A percentile compares a stretch with the other conserved stretches of the same genome.
phyloP scores from a whole-genome alignment of 2,888 invertebrate species.

The Sussaba pulchella region DNA sequence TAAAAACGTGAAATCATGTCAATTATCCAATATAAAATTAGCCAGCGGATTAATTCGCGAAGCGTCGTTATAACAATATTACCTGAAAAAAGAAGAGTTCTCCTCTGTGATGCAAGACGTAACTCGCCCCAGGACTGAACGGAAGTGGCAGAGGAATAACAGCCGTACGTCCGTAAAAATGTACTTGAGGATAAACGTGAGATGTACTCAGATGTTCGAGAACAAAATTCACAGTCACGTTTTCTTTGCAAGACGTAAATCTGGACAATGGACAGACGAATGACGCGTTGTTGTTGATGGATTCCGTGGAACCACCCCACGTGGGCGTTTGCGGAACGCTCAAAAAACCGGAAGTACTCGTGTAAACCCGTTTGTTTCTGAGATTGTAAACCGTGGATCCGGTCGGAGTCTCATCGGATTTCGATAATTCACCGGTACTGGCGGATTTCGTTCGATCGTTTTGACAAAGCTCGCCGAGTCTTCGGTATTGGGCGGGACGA shows the following conservation, averaged over 20 bases:
- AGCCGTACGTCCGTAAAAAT: slow-evolving; percentile 75
- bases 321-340: slow-evolving; percentile 76
- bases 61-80: background rate
- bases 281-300: slow-evolving; percentile 71
- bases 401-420: slow-evolving; percentile 40
- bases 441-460: slow-evolving; percentile 80
- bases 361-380: slow-evolving; percentile 35
- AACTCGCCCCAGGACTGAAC: slow-evolving; percentile 75
- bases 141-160: slow-evolving; percentile 77
- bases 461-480: slow-evolving; percentile 71
- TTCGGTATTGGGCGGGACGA: slow-evolving; percentile 55
- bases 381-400: slow-evolving; percentile 39
- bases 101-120: slow-evolving; percentile 76
- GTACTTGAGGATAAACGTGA: slow-evolving; percentile 77
- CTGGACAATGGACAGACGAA: slow-evolving; percentile 75
- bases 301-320: slow-evolving; percentile 81
- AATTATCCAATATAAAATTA: background rate
- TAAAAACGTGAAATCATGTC: no score
- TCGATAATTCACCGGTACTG: slow-evolving; percentile 80
- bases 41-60: background rate
- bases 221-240: slow-evolving; percentile 71
- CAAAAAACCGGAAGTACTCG: slow-evolving; percentile 62
- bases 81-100: slow-evolving; percentile 80
- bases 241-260: slow-evolving; percentile 72
- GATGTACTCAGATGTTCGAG: slow-evolving; percentile 76